Base-by-base conservation (phyloP, 2,113 vertebrate species). In the Loxodonta africana region DNA sequence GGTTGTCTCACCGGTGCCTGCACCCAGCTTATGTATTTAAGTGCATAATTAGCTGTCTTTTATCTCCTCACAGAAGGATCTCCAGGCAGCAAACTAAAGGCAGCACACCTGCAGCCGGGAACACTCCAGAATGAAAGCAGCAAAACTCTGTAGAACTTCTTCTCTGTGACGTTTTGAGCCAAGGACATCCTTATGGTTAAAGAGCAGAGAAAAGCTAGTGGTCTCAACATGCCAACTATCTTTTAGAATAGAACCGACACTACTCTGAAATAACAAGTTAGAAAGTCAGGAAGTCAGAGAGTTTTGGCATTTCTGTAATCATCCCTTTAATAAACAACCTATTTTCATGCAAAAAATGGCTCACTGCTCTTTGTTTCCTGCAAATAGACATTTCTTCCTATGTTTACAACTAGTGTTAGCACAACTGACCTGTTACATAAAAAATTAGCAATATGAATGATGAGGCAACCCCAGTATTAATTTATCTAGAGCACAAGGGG, bases 261-360 rank as follows among this genome's bases (percentile, higher is more conserved):
- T 10, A 46, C 18, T 57, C 62, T 81, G 69, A 77, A 83, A 37
- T 82, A 86, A 80, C 33, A 83, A 33, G 18, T 53, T 69, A 86
- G 41, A 95, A 84, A 88, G 37, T 71, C 62, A 81, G 67, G 82
- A 92, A 67, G 30, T 57, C 17, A 62, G 30, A n/a, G 74, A 88
- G 44, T 85, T 46, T 3, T 6, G 57, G 48, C 20, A 83, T 46
- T 96, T 85, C 53, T 96, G 51, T 95, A 92, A 97, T 85, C 84
- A 88, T 33, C n/a, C 94, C 82, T 80, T 94, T 89, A 96, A 97
- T 97, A 98, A 97, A 95, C 77, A 73, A 57, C 15, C n/a, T 82
- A 23, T 96, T 71, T 95, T 92, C 91, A 89, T 81, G 95, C 88
- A 97, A 86, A 89, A 83, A 85, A 67, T 14, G 62, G 88, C 28